Evolutionary conservation across 2,797 vertebrate genomes (phyloP).

Genomic region (Dendrocincla fuliginosa): DNA sequence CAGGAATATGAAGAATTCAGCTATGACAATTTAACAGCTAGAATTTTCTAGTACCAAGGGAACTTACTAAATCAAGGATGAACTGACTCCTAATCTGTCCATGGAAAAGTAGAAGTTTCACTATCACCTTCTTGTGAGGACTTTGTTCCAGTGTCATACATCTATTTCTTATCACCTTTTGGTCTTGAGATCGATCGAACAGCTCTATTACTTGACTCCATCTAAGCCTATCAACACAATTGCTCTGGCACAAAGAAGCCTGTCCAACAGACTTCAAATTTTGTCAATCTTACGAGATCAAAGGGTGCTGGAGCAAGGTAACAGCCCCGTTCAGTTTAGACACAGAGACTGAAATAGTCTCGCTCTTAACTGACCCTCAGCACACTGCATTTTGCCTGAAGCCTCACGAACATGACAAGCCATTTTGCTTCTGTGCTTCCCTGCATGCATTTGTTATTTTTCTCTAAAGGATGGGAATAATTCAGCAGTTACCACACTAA

Average conservation of each 20-base stretch:
- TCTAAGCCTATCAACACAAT: background rate
- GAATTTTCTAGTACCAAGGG: background rate
- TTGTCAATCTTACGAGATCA: background rate
- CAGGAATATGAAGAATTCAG: background rate
- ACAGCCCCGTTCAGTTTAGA: background rate
- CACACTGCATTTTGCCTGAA: background rate
- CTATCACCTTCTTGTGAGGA: background rate
- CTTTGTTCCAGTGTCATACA: background rate
- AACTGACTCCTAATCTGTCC: background rate
- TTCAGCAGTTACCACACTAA: background rate
- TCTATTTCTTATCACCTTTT: background rate
- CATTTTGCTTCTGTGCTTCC: background rate
- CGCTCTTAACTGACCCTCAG: background rate
- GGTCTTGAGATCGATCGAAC: background rate
- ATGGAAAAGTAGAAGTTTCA: background rate
- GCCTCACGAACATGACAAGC: background rate
- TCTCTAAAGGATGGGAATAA: background rate
- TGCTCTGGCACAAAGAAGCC: background rate
- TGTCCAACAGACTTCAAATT: background rate
- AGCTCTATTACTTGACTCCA: background rate
- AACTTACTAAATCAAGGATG: background rate
- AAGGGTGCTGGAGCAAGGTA: background rate
- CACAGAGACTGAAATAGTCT: background rate
- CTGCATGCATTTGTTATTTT: fast-evolving
- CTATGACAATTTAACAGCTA: background rate